Evolutionary conservation across 2,797 vertebrate species (phyloP).

Genomic region (Chelonia mydas): DNA sequence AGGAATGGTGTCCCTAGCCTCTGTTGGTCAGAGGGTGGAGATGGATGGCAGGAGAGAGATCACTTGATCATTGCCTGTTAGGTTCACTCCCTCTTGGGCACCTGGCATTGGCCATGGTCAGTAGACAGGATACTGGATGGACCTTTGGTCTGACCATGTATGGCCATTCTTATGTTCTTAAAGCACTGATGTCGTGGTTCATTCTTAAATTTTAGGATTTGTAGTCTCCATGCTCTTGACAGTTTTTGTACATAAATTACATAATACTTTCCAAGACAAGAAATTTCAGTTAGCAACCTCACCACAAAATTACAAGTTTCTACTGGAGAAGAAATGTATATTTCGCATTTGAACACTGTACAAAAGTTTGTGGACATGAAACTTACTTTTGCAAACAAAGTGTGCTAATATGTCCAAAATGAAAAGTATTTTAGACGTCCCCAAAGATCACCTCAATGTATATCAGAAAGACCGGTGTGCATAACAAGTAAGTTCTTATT

Average conservation of each 20-base stretch:
- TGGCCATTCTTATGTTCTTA: too few species aligned
- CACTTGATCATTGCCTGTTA: too few species aligned
- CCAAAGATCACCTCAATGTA: neutral
- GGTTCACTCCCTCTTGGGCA: too few species aligned
- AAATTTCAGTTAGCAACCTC: slow-evolving; percentile 52
- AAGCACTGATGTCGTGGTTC: slow-evolving; percentile 54
- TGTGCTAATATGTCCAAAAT: neutral
- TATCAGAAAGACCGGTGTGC: neutral
- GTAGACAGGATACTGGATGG: too few species aligned
- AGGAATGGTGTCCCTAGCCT: too few species aligned
- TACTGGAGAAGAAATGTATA: slow-evolving; percentile 52
- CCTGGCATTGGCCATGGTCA: too few species aligned
- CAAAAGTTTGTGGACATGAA: neutral
- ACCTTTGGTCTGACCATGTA: too few species aligned
- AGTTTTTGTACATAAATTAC: slow-evolving; percentile 73
- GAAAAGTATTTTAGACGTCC: neutral
- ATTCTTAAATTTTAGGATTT: slow-evolving; percentile 69
- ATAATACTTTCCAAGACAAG: slow-evolving; percentile 63
- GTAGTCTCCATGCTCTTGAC: slow-evolving; percentile 31
- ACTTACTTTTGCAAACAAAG: neutral
- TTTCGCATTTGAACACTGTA: slow-evolving; percentile 34
- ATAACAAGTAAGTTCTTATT: slow-evolving; percentile 21
- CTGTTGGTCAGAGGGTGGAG: too few species aligned
- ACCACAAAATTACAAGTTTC: slow-evolving; percentile 63
- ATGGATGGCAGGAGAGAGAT: too few species aligned